A percentile compares a stretch with the other conserved stretches of the same genome.
These are phyloP conservation scores for Onychomys torridus DNA, from an alignment of 2,797 vertebrate genomes.

Conservation along the genomic window DNA sequence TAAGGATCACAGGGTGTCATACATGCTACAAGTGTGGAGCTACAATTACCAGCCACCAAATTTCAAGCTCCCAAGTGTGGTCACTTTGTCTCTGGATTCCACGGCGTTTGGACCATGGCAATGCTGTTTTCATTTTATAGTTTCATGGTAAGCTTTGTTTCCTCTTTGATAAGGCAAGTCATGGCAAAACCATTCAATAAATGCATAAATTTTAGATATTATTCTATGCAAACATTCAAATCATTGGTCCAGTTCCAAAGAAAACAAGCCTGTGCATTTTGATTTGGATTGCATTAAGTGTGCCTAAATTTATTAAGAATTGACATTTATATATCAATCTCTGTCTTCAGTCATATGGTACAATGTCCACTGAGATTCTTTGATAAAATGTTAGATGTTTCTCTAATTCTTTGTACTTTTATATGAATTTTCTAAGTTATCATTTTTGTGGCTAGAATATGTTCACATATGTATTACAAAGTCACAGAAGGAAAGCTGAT, in stretches of 20 bases:
- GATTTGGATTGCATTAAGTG: constrained; percentile 12
- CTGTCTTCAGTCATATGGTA: neutral
- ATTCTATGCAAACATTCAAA: constrained; percentile 43
- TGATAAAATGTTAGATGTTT: neutral
- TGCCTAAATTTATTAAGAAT: constrained; percentile 17
- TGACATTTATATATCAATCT: neutral
- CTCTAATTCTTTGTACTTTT: neutral
- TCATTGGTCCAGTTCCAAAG: constrained; percentile 30
- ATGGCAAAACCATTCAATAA: constrained; percentile 10
- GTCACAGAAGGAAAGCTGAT: constrained; percentile 5
- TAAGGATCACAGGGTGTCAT: neutral
- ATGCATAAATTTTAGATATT: constrained; percentile 16
- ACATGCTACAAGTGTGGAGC: neutral
- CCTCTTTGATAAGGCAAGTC: neutral
- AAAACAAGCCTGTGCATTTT: constrained; percentile 33
- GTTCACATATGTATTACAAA: neutral
- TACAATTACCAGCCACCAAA: neutral
- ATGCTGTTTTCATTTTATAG: neutral
- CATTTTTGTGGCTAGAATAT: neutral
- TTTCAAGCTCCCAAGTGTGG: neutral
- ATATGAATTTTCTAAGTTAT: constrained; percentile 5
- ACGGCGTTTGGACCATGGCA: neutral
- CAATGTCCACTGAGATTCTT: constrained; percentile 16
- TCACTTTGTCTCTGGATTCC: neutral
- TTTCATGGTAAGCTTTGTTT: neutral